Percentiles rank a stretch among this genome's conserved stretches.
Evolutionary conservation across 2,888 invertebrate genomes (phyloP).

Genomic region (Cataglyphis altisquamis): DNA sequence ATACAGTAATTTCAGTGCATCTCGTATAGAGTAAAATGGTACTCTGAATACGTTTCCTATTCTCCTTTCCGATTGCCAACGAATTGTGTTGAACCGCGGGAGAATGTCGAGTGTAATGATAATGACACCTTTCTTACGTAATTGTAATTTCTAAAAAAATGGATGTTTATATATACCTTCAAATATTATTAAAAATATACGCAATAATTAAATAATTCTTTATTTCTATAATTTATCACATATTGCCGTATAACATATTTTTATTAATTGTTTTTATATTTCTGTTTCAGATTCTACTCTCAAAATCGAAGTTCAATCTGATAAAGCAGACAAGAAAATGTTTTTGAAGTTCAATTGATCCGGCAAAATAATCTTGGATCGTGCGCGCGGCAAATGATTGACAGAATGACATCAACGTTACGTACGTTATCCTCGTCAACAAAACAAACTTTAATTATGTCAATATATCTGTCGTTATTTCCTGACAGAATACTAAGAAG

Average conservation of each 20-base stretch:
- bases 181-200: not conserved
- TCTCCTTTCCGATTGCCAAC: not conserved
- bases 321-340: not conserved
- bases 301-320: not conserved
- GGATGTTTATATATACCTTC: not conserved
- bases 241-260: not conserved
- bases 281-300: slow-evolving; percentile 31
- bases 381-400: slow-evolving; percentile 50
- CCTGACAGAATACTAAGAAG: slow-evolving; percentile 28
- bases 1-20: not conserved
- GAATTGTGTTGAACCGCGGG: not conserved
- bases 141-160: not conserved
- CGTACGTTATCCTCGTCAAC: slow-evolving; percentile 43
- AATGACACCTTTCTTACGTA: not conserved
- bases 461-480: not conserved
- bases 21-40: not conserved
- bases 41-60: not conserved
- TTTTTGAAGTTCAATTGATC: not conserved
- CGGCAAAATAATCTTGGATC: not conserved
- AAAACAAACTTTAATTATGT: slow-evolving; percentile 22
- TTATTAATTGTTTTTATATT: not conserved
- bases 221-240: not conserved
- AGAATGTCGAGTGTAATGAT: not conserved
- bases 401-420: slow-evolving; percentile 64
- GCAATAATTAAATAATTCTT: not conserved